Percentiles rank a stretch among this genome's conserved stretches.
Evolutionary conservation across 2,797 vertebrate genomes (phyloP).

Genomic region (Trachops cirrhosus): DNA sequence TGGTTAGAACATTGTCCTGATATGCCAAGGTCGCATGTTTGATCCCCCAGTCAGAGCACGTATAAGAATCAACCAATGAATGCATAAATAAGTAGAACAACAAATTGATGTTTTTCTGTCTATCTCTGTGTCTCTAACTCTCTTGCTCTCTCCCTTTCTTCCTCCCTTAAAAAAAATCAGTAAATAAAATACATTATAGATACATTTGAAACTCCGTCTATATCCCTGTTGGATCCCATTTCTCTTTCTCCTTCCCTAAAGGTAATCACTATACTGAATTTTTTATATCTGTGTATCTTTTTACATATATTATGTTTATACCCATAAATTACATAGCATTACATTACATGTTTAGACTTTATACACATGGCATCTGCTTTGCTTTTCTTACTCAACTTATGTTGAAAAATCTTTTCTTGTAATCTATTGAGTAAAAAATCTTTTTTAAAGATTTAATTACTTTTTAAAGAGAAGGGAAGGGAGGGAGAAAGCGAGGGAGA

Average conservation of each 20-base stretch:
- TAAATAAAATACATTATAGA: background rate
- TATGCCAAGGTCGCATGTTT: background rate
- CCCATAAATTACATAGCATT: background rate
- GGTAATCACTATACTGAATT: background rate
- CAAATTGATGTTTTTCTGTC: background rate
- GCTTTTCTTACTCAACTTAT: background rate
- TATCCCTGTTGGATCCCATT: background rate
- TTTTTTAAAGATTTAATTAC: too few species aligned
- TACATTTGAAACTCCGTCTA: background rate
- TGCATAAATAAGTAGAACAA: background rate
- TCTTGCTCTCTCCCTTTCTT: background rate
- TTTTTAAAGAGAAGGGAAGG: background rate
- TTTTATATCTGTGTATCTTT: background rate
- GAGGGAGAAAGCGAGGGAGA: background rate
- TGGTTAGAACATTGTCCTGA: too few species aligned
- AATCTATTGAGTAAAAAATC: too few species aligned
- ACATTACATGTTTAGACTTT: slow-evolving; percentile 17
- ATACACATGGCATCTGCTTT: background rate
- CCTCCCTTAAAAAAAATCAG: background rate
- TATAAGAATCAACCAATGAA: background rate
- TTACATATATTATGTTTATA: background rate
- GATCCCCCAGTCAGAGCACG: background rate
- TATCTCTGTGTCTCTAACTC: background rate
- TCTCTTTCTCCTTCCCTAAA: background rate
- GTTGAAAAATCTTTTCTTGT: too few species aligned